Conservation (phyloP, 2,113 vertebrate species). For the Synchiropus splendidus region DNA sequence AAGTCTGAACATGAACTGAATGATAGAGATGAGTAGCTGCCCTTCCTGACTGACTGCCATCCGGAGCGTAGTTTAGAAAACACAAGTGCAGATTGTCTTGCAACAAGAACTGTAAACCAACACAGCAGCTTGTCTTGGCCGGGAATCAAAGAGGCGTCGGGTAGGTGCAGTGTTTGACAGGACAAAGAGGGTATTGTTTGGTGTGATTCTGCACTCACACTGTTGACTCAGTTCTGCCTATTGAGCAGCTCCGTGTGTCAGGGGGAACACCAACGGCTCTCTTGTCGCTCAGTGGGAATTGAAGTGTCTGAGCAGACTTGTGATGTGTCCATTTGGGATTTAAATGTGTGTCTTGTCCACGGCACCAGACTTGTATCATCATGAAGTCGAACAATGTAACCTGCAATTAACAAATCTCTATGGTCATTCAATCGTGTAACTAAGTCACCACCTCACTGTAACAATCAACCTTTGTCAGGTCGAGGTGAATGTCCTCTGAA, state of each 20-base stretch:
- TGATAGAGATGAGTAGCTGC: no score
- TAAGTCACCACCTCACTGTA: no score
- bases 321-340: background rate
- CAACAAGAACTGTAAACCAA: slow-evolving; percentile 77
- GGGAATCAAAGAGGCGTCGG: slow-evolving; percentile 72
- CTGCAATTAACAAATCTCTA: no score
- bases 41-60: no score
- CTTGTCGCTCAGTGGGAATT: slow-evolving; percentile 29
- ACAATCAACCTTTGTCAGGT: no score
- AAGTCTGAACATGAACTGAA: no score
- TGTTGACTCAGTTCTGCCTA: slow-evolving; percentile 24
- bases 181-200: slow-evolving; percentile 81
- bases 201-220: slow-evolving; percentile 54
- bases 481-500: no score
- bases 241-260: slow-evolving; percentile 42
- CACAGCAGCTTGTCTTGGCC: slow-evolving; percentile 81
- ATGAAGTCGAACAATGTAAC: no score
- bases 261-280: slow-evolving; percentile 52
- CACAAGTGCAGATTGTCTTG: slow-evolving; percentile 78
- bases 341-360: no score
- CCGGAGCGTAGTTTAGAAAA: slow-evolving; percentile 78
- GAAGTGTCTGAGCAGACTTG: background rate
- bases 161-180: slow-evolving; percentile 70
- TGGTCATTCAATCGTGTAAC: no score
- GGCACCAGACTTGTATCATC: no score